Conservation (phyloP, 1,140 invertebrate genomes). For the Drosophila elegans region DNA sequence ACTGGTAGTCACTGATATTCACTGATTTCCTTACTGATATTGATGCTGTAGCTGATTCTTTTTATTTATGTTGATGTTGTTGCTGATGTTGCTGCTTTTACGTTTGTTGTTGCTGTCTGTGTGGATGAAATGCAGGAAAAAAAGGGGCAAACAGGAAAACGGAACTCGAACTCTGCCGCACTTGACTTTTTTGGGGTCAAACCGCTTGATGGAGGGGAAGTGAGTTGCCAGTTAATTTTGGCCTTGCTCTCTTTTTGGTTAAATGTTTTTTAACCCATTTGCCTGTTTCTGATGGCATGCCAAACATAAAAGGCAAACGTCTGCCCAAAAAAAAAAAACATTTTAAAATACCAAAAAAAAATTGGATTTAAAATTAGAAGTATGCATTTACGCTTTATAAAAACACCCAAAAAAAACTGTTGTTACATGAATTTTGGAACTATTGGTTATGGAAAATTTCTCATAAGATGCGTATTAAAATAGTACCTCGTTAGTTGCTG, state of each 20-base stretch:
- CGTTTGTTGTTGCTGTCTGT: constrained; percentile 5
- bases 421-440: no score
- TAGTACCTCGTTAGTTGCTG: background rate
- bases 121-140: constrained; percentile 21
- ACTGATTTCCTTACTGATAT: background rate
- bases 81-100: background rate
- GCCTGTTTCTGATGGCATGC: constrained; percentile 1
- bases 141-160: constrained; percentile 9
- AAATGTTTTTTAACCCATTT: constrained; percentile 33
- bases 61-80: background rate
- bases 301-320: constrained; percentile 5
- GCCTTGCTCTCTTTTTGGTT: constrained; percentile 10
- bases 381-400: no score
- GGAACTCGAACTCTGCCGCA: constrained; percentile 54
- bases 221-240: constrained; percentile 25
- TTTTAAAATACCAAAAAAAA: background rate
- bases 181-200: constrained; percentile 82
- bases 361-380: no score
- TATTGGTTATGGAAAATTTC: no score
- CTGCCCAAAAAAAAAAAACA: background rate
- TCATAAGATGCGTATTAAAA: no score
- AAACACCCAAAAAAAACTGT: no score
- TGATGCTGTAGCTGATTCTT: constrained; percentile 6
- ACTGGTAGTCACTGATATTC: no score
- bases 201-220: constrained; percentile 59